Conservation (phyloP, 1,140 invertebrate genomes). For the Agraylea sexmaculata region DNA sequence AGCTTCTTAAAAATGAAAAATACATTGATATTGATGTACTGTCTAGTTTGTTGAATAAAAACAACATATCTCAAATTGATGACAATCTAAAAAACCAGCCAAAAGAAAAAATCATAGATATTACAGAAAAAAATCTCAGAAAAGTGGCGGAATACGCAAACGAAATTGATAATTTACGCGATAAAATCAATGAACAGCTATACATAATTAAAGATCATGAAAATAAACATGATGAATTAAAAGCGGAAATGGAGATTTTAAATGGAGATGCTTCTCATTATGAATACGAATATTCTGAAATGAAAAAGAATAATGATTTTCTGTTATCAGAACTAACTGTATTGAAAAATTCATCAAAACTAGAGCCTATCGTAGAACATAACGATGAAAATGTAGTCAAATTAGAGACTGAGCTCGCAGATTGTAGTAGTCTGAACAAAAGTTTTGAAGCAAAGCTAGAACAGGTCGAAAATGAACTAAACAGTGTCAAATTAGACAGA, state of each 20-base stretch:
- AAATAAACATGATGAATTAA: constrained; percentile 34
- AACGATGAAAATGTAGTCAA: constrained; percentile 51
- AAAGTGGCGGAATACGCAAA: constrained; percentile 32
- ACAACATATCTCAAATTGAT: no score
- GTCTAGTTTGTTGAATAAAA: no score
- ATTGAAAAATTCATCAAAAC: constrained; percentile 44
- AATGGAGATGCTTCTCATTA: constrained; percentile 46
- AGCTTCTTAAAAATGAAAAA: no score
- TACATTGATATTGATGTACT: no score
- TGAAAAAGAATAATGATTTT: constrained; percentile 54
- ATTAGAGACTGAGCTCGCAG: constrained; percentile 48
- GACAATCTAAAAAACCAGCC: no score
- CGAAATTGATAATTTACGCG: constrained; percentile 30
- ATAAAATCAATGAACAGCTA: constrained; percentile 32
- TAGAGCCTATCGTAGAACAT: constrained; percentile 53
- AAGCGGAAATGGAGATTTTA: constrained; percentile 43
- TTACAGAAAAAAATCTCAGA: constrained; percentile 33
- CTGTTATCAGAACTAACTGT: constrained; percentile 48
- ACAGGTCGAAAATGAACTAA: constrained; percentile 31
- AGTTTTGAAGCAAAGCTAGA: constrained; percentile 38
- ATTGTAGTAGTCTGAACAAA: constrained; percentile 37
- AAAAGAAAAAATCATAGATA: no score
- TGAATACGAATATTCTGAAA: constrained; percentile 48
- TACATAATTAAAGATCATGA: constrained; percentile 30
- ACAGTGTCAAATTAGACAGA: constrained; percentile 33